These are phyloP conservation scores for Mylabris phalerata DNA, from an alignment of 1,140 invertebrate genomes.

Conservation along the genomic window DNA sequence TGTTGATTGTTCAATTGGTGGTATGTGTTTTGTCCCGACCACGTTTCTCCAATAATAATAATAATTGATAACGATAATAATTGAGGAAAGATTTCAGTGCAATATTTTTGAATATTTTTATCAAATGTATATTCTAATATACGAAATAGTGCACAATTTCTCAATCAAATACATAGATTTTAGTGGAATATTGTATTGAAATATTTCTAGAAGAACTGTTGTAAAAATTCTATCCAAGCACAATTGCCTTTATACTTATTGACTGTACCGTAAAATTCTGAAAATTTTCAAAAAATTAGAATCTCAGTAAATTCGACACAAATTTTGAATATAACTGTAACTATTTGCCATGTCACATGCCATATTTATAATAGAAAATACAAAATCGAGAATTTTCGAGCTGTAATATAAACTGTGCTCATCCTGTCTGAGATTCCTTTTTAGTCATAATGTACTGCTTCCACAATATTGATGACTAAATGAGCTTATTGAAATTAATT, in stretches of 20 bases:
- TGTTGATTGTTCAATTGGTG: slow-evolving; percentile 33
- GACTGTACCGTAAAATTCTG: slow-evolving; percentile 19
- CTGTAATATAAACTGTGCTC: slow-evolving; percentile 12
- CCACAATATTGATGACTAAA: slow-evolving; percentile 36
- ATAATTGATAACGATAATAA: not conserved
- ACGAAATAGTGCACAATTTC: not conserved
- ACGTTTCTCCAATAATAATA: slow-evolving; percentile 2
- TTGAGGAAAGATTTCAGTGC: not conserved
- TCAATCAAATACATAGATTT: too few species aligned
- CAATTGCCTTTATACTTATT: slow-evolving; percentile 24
- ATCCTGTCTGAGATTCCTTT: slow-evolving; percentile 30
- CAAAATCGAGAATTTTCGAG: not conserved
- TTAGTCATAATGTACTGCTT: slow-evolving; percentile 37
- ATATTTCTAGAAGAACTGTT: too few species aligned
- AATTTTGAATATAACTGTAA: slow-evolving; percentile 15
- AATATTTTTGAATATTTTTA: slow-evolving; percentile 10
- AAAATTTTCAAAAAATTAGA: not conserved
- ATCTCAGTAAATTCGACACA: slow-evolving; percentile 20
- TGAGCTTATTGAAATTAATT: slow-evolving; percentile 33
- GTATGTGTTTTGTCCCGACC: slow-evolving; percentile 21
- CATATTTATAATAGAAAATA: slow-evolving; percentile 31
- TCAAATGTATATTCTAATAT: not conserved
- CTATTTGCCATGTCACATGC: slow-evolving; percentile 33
- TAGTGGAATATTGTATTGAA: too few species aligned
- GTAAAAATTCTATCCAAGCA: slow-evolving; percentile 8